Evolutionary conservation across 2,888 invertebrate species (phyloP), one percentile per base, ranked within the genome.

Genomic region (Ophion ellenae): DNA sequence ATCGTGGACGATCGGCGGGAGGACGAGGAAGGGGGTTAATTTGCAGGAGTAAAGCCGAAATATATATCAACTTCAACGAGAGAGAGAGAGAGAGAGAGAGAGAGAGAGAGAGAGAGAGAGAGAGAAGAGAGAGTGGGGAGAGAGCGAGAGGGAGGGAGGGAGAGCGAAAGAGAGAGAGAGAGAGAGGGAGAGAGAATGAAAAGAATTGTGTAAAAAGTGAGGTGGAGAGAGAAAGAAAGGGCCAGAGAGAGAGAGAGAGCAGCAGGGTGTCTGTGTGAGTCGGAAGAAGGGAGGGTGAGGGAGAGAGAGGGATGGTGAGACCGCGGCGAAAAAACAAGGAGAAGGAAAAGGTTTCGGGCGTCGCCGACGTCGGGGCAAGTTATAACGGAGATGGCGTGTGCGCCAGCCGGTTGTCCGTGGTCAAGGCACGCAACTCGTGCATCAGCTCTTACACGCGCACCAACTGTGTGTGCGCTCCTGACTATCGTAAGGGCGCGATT

Each of bases 401-500:
- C 93, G 93, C 92, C 91, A 92, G 93, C 92, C 89, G 91, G 92
- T 93, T 93, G 93, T 92, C 93, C 90, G 92, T 93, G 93, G 93
- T 93, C 93, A 93, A 93, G 93, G 91, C 91, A 91, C 91, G 90
- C 91, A 91, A 91, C 90, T 90, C 88, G 90, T 91, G 91, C 91
- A 90, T 90, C 75, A 17, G 36, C 59, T n/a, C 53, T 64, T n/a
- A 77, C 61, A 78, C 63, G 66, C 57, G 10, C 57, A 28, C 64
- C 53, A 81, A 64, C 63, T 32, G 47, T 73, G 40, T 63, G 53
- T 53, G 78, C 53, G 32, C 67, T 64, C 53, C 63, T 53, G 47
- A 53, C 47, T 20, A 11, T 36, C 67, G 53, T 24, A 70, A 20
- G 28, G 47, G 47, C 53, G 70, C 64, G 47, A 71, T 45, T 36